Evolutionary conservation across 2,113 vertebrate species (phyloP).

Genomic region (Elanoides forficatus): DNA sequence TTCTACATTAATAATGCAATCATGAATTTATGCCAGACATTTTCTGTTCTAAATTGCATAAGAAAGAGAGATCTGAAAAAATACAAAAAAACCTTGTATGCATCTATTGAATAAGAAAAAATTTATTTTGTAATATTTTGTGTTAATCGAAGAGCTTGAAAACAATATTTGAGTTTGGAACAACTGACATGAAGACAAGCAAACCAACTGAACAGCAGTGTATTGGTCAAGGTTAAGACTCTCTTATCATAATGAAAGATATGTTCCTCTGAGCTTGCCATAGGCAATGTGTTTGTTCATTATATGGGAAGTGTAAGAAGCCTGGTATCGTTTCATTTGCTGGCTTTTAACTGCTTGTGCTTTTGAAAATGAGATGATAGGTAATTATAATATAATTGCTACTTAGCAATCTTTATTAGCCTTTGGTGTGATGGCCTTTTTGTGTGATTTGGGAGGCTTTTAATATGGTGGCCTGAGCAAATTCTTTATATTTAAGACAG

Average conservation of each 20-base stretch:
- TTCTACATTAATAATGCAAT: slow-evolving; percentile 47
- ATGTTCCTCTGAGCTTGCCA: slow-evolving; percentile 17
- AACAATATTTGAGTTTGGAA: background rate
- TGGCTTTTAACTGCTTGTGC: slow-evolving; percentile 33
- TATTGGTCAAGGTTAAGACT: slow-evolving; percentile 30
- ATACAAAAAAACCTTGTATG: background rate
- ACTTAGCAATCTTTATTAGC: slow-evolving; percentile 50
- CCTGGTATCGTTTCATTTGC: slow-evolving; percentile 25
- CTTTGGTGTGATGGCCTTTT: slow-evolving; percentile 11
- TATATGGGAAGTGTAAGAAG: background rate
- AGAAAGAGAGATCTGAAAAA: background rate
- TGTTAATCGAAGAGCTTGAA: background rate
- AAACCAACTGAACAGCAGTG: background rate
- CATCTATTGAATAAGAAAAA: background rate
- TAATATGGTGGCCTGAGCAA: background rate
- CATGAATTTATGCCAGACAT: background rate
- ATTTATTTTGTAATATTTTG: background rate
- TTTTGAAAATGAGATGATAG: slow-evolving; percentile 37
- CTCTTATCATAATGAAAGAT: slow-evolving; percentile 23
- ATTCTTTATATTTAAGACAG: background rate
- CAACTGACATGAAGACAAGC: background rate
- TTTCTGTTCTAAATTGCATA: background rate
- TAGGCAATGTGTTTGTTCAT: slow-evolving; percentile 48
- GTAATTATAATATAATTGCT: slow-evolving; percentile 49
- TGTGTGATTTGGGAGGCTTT: background rate